phyloP scores from a whole-genome alignment of 2,888 invertebrate species.

The Rhogogaster chlorosoma region DNA sequence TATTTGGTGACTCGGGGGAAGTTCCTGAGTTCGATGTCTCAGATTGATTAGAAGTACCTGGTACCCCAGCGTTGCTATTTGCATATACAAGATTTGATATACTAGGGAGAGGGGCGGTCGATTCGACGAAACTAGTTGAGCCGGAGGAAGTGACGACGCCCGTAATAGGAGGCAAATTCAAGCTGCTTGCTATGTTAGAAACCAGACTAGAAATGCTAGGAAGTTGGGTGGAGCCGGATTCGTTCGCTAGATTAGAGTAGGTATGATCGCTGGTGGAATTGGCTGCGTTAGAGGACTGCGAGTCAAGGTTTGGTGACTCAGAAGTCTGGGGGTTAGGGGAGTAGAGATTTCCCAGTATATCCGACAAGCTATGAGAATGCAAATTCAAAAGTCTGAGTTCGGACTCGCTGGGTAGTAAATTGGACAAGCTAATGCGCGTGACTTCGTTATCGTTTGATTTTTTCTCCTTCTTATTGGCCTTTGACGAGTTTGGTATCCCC shows the following conservation, averaged over 20 bases:
- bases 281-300: background rate
- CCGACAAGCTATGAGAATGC: slow-evolving; percentile 55
- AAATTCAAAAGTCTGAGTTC: slow-evolving; percentile 57
- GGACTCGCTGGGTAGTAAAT: slow-evolving; percentile 61
- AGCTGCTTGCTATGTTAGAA: slow-evolving; percentile 58
- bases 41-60: slow-evolving; percentile 52
- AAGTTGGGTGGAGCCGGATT: slow-evolving; percentile 56
- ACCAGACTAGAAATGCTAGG: slow-evolving; percentile 63
- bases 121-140: slow-evolving; percentile 53
- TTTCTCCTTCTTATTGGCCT: slow-evolving; percentile 46
- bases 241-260: slow-evolving; percentile 62
- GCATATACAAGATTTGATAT: slow-evolving; percentile 44
- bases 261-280: slow-evolving; percentile 66
- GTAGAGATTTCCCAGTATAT: slow-evolving; percentile 58
- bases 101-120: slow-evolving; percentile 36
- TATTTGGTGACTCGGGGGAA: slow-evolving; percentile 52
- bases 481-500: slow-evolving; percentile 51
- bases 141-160: slow-evolving; percentile 47
- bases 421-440: slow-evolving; percentile 58
- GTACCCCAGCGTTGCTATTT: background rate
- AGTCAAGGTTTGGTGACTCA: slow-evolving; percentile 17
- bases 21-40: slow-evolving; percentile 56
- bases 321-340: slow-evolving; percentile 27
- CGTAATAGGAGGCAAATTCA: slow-evolving; percentile 53
- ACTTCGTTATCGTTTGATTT: slow-evolving; percentile 56